These are phyloP conservation scores for Loxodonta africana DNA, from an alignment of 2,113 vertebrate genomes.

Conservation along the genomic window DNA sequence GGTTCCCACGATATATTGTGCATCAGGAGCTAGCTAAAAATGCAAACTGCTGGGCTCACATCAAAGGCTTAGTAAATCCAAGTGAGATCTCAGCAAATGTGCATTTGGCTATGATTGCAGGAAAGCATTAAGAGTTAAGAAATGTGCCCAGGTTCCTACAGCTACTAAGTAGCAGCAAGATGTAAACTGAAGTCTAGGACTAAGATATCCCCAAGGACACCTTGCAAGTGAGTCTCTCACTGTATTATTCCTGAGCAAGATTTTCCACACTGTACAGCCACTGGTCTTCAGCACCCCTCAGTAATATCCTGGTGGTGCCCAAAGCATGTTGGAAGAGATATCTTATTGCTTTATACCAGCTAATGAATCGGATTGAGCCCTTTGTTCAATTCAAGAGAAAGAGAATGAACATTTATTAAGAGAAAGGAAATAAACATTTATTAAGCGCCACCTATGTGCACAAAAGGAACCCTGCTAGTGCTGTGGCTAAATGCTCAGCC, in stretches of 20 bases:
- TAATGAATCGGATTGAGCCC: not conserved
- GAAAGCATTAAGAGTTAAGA: not conserved
- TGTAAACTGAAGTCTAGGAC: not conserved
- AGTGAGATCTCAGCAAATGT: not conserved
- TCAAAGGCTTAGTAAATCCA: not conserved
- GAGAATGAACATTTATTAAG: not conserved
- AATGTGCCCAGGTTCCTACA: not conserved
- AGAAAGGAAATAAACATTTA: not conserved
- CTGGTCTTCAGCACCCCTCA: not conserved
- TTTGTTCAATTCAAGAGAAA: not conserved
- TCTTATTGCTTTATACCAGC: not conserved
- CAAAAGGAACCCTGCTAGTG: not conserved
- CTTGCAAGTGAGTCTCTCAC: not conserved
- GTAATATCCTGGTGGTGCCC: not conserved
- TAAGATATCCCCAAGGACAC: not conserved
- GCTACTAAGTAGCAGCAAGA: not conserved
- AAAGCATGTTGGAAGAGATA: not conserved
- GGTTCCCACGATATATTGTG: not conserved
- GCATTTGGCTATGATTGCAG: not conserved
- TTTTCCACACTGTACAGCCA: not conserved
- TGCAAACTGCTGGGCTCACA: not conserved
- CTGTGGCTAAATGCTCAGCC: not conserved
- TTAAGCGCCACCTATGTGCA: not conserved
- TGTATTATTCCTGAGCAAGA: not conserved
- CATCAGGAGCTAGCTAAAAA: slow-evolving; percentile 8